Conservation (phyloP, 2,888 invertebrate species). For the Pardosa pseudoannulata region DNA sequence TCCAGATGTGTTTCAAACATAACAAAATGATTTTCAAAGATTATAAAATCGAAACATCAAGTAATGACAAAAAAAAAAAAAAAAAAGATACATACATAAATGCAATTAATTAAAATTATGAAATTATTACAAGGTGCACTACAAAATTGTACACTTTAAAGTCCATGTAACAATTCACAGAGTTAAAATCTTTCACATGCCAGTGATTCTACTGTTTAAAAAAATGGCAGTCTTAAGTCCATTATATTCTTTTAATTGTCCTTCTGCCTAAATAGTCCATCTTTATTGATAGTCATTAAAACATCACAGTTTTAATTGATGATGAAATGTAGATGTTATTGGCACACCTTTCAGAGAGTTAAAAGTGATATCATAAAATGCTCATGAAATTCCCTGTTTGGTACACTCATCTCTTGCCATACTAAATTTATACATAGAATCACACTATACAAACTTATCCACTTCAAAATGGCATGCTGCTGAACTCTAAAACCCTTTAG, state of each 20-base stretch:
- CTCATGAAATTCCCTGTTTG: not conserved
- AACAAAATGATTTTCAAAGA: not conserved
- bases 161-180: not conserved
- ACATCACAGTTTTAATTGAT: conserved; percentile 48
- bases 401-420: conserved; percentile 13
- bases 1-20: not conserved
- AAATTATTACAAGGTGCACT: not conserved
- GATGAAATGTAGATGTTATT: conserved; percentile 47
- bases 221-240: conserved; percentile 39
- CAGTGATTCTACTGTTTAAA: not conserved
- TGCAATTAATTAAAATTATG: not conserved
- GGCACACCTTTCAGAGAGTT: conserved; percentile 46
- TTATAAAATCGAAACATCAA: not conserved
- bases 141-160: not conserved
- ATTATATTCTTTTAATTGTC: not conserved
- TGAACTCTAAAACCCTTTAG: too few species aligned
- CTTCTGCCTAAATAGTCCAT: conserved; percentile 23
- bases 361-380: conserved; percentile 36
- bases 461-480: too few species aligned
- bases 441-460: too few species aligned
- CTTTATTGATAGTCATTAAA: conserved; percentile 29
- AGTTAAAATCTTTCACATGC: not conserved
- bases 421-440: too few species aligned
- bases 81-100: not conserved
- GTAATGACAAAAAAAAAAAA: not conserved